These are phyloP conservation scores for Dendrolimus houi DNA, from an alignment of 2,888 invertebrate genomes.

Conservation along the genomic window DNA sequence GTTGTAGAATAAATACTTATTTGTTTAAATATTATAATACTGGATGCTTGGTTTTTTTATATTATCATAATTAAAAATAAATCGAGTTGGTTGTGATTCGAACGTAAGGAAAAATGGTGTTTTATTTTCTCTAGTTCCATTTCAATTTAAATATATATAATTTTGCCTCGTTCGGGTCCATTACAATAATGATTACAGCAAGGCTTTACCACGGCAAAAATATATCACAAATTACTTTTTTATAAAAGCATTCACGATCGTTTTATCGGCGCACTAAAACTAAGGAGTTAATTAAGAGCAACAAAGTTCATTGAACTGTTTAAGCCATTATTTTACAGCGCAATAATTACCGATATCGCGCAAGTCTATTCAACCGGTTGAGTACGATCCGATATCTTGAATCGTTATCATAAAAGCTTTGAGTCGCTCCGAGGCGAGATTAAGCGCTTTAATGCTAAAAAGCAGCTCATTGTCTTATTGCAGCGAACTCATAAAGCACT, in stretches of 20 bases:
- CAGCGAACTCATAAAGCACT: conserved; percentile 63
- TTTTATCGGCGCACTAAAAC: background rate
- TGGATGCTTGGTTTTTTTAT: too few relatives aligned
- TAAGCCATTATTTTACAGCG: background rate
- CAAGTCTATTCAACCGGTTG: conserved; percentile 10
- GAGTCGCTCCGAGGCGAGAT: conserved; percentile 35
- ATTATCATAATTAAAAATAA: too few relatives aligned
- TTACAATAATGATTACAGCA: too few relatives aligned
- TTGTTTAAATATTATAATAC: too few relatives aligned
- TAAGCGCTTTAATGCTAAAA: conserved; percentile 59
- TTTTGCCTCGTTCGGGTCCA: too few relatives aligned
- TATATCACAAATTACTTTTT: too few relatives aligned
- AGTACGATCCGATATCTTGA: conserved; percentile 40
- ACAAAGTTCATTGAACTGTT: conserved; percentile 4
- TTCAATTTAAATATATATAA: too few relatives aligned
- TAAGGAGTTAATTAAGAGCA: conserved; percentile 8
- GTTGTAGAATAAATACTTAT: too few relatives aligned
- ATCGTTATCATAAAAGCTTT: conserved; percentile 51
- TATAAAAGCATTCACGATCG: background rate
- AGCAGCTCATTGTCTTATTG: conserved; percentile 65
- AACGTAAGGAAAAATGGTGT: too few relatives aligned
- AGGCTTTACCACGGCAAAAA: too few relatives aligned
- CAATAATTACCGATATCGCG: background rate
- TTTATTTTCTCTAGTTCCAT: too few relatives aligned
- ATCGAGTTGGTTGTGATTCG: too few relatives aligned